These are phyloP conservation scores for Polypedilum vanderplanki DNA, from an alignment of 1,140 invertebrate species.

Conservation along the genomic window DNA sequence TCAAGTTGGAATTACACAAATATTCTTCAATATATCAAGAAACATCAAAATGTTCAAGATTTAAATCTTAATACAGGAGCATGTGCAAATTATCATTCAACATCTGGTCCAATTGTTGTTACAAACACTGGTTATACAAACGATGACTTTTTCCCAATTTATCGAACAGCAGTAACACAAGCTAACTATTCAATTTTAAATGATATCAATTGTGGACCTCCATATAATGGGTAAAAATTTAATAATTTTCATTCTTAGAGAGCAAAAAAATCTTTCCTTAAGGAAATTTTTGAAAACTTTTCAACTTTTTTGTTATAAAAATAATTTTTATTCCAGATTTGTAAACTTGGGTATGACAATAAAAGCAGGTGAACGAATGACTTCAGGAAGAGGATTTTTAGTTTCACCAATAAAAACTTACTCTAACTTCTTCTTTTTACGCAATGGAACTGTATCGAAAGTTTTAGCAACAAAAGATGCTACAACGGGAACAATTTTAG, in stretches of 20 bases:
- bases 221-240: no score
- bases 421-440: constrained; percentile 57
- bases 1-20: background rate
- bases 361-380: constrained; percentile 44
- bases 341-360: background rate
- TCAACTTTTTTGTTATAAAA: no score
- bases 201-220: background rate
- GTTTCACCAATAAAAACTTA: constrained; percentile 48
- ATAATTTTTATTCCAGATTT: no score
- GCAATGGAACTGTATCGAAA: constrained; percentile 52
- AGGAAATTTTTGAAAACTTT: no score
- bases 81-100: background rate
- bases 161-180: background rate
- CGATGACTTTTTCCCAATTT: background rate
- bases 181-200: background rate
- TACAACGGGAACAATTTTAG: background rate
- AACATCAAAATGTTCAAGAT: background rate
- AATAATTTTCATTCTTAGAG: no score
- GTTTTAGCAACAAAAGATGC: constrained; percentile 44
- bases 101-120: background rate
- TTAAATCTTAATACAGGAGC: background rate
- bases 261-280: no score
- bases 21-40: background rate
- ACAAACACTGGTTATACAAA: background rate
- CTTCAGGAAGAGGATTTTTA: constrained; percentile 53